Evolutionary conservation across 1,140 invertebrate genomes (phyloP).

Genomic region (Ceratoteleas bidentatus): DNA sequence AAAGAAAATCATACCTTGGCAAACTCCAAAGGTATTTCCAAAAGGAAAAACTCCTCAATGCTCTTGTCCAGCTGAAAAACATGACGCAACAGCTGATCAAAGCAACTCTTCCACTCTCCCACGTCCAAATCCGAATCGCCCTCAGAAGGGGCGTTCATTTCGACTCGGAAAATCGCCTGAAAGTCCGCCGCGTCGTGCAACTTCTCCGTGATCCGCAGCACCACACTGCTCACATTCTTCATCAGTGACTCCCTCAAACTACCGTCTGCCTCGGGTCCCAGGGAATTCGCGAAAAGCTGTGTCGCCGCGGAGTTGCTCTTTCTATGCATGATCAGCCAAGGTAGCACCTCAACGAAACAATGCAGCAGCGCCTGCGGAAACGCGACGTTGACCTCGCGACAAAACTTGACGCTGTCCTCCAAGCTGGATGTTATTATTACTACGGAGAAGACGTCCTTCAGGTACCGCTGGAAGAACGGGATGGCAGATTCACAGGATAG

Average conservation of each 20-base stretch:
- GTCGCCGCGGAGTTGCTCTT: neutral
- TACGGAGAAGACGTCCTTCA: constrained; percentile 42
- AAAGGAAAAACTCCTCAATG: constrained; percentile 33
- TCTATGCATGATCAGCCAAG: constrained; percentile 42
- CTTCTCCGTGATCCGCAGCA: constrained; percentile 50
- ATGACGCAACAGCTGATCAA: constrained; percentile 17
- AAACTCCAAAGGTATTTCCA: constrained; percentile 21
- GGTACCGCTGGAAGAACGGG: constrained; percentile 30
- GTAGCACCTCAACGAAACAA: constrained; percentile 48
- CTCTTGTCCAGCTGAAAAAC: constrained; percentile 18
- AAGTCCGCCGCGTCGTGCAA: constrained; percentile 49
- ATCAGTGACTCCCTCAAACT: constrained; percentile 38
- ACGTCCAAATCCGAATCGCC: constrained; percentile 24
- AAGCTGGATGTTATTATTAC: constrained; percentile 28
- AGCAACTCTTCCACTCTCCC: constrained; percentile 29
- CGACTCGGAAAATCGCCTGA: constrained; percentile 26
- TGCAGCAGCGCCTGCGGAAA: constrained; percentile 23
- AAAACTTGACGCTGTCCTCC: constrained; percentile 36
- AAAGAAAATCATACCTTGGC: too few relatives aligned
- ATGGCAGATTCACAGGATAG: constrained; percentile 30
- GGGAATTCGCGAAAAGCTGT: constrained; percentile 34
- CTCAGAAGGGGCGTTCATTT: constrained; percentile 14
- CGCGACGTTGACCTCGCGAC: neutral
- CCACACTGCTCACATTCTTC: constrained; percentile 20
- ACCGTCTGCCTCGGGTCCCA: constrained; percentile 25